Evolutionary conservation across 2,888 invertebrate genomes (phyloP).

Genomic region (Chalcosyrphus nemorum): DNA sequence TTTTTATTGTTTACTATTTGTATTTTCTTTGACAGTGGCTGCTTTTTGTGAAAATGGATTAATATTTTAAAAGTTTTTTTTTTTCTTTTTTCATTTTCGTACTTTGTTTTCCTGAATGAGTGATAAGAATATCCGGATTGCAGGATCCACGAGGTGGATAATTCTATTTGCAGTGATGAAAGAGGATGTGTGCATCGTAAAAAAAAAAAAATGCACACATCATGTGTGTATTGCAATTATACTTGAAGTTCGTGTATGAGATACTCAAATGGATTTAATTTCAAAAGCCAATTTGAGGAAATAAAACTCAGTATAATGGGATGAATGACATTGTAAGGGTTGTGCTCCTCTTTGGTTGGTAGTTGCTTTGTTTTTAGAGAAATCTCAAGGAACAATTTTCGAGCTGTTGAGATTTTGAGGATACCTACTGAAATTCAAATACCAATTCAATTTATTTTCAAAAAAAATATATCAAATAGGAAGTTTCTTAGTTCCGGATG

Average conservation of each 20-base stretch:
- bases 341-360: not conserved
- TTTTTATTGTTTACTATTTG: conserved; percentile 36
- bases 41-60: conserved; percentile 33
- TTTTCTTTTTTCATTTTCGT: not conserved
- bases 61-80: conserved; percentile 31
- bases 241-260: not conserved
- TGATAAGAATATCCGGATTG: not conserved
- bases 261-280: conserved; percentile 6
- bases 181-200: not conserved
- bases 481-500: not conserved
- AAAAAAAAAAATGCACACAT: not conserved
- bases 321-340: not conserved
- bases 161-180: conserved; percentile 14
- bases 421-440: not conserved
- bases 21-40: conserved; percentile 3
- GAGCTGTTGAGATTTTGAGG: conserved; percentile 13
- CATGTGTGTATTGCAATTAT: not conserved
- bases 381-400: not conserved
- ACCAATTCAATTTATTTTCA: conserved; percentile 12
- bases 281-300: conserved; percentile 13
- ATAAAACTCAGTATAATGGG: conserved; percentile 2
- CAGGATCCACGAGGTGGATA: conserved; percentile 17
- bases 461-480: not conserved
- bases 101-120: not conserved
- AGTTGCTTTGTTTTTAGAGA: not conserved